Evolutionary conservation across 2,113 vertebrate species (phyloP), one percentile per base, ranked within the genome.

Genomic region (Cinclus cinclus): DNA sequence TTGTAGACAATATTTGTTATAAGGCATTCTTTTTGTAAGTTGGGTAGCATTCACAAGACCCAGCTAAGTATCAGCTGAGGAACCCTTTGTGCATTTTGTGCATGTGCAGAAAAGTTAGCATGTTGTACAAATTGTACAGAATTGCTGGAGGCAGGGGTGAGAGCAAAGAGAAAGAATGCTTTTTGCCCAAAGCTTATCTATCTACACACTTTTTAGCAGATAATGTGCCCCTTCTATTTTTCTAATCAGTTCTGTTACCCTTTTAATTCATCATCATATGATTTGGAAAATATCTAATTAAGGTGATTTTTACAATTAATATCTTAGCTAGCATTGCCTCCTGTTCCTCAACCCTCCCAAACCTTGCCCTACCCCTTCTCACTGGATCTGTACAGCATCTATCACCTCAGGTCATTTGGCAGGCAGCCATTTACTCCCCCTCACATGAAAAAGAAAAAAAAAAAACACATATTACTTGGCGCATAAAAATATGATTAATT

Each of bases 331-430:
- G 9, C 6, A 39, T 91, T 59, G 28, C 18, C 5, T 77, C 5
- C 46, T 56, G 21, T 33, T 76, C 22, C 22, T 76, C 31, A 55
- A 13, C 18, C 2, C 23, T 30, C 56, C 8, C 9, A 9, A 47
- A 15, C 1, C 1, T 22, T 33, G 4, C 10, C 25, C 31, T 42
- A 22, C 3, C 3, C 0, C 9, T 22, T 46, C 25, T 47, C 46
- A 20, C 35, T 23, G 19, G 5, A 56, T 56, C 39, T 76, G 10
- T 18, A 60, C 8, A 62, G 4, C 11, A 39, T 30, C 12, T 62
- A 11, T 37, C 12, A 81, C 13, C 12, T 59, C 46, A 44, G 28
- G 11, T 37, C 4, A 7, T 53, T 53, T 41, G 18, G 5, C 13
- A 59, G 47, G 41, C 88, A 53, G 5, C 1, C 4, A 14, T 39